Evolutionary conservation across 2,113 vertebrate genomes (phyloP).

Genomic region (Noturus placidus): DNA sequence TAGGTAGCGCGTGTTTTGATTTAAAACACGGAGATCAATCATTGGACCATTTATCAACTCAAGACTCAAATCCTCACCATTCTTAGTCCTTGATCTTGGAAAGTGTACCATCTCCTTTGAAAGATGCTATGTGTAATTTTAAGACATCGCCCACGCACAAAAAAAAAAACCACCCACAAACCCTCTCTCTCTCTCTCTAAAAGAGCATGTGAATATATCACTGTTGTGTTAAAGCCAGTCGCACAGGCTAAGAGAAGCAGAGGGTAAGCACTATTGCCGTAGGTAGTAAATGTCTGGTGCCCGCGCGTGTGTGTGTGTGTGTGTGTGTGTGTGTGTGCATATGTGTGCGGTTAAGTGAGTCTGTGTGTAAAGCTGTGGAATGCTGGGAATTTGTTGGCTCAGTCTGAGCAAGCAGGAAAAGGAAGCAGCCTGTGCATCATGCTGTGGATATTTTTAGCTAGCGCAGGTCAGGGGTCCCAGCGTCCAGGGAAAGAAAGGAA

Average conservation of each 20-base stretch:
- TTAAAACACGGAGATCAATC: no score
- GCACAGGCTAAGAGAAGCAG: slow-evolving; percentile 29
- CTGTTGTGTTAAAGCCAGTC: slow-evolving; percentile 31
- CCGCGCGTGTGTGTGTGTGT: slow-evolving; percentile 24
- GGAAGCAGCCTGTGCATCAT: slow-evolving; percentile 66
- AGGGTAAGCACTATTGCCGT: slow-evolving; percentile 30
- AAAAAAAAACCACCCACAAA: neutral
- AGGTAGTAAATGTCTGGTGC: slow-evolving; percentile 37
- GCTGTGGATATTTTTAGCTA: slow-evolving; percentile 78
- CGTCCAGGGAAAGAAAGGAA: slow-evolving; percentile 66
- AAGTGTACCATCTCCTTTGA: neutral
- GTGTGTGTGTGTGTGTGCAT: slow-evolving; percentile 23
- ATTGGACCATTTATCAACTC: neutral
- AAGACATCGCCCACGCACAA: slow-evolving; percentile 2
- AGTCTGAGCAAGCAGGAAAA: slow-evolving; percentile 68
- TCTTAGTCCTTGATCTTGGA: neutral
- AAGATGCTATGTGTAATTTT: slow-evolving; percentile 10
- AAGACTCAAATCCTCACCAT: neutral
- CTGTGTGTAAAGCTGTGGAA: slow-evolving; percentile 49
- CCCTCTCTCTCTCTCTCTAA: neutral
- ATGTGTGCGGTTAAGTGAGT: slow-evolving; percentile 17
- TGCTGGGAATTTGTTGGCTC: slow-evolving; percentile 53
- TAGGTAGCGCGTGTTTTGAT: neutral
- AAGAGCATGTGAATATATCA: neutral
- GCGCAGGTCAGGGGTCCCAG: slow-evolving; percentile 64